A percentile compares a stretch with the other conserved stretches of the same genome.
phyloP scores from a whole-genome alignment of 1,140 invertebrate genomes.

The Drosophila pectinifera region DNA sequence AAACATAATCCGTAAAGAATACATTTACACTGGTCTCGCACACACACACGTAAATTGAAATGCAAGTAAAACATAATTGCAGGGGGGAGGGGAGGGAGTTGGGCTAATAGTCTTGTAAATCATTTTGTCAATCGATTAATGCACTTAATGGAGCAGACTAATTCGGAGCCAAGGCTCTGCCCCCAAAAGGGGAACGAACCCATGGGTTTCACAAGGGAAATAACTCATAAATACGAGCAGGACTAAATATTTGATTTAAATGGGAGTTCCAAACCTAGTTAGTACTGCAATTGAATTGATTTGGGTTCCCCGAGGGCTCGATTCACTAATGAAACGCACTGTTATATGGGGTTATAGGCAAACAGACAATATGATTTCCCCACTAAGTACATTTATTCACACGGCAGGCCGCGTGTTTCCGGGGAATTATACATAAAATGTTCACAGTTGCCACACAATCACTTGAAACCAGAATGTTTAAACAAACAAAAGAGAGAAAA shows the following conservation, averaged over 20 bases:
- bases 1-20: conserved; percentile 64
- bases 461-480: conserved; percentile 17
- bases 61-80: conserved; percentile 51
- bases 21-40: conserved; percentile 35
- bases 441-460: conserved; percentile 18
- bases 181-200: not conserved
- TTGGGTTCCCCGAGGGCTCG: conserved; percentile 2
- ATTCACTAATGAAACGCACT: not conserved
- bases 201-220: not conserved
- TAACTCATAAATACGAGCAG: conserved; percentile 4
- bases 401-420: conserved; percentile 39
- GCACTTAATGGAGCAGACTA: conserved; percentile 48
- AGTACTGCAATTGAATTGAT: not conserved
- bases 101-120: conserved; percentile 42
- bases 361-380: conserved; percentile 29
- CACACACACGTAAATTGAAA: conserved; percentile 40
- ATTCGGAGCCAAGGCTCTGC: conserved; percentile 10
- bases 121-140: conserved; percentile 53
- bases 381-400: conserved; percentile 50
- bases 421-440: conserved; percentile 40
- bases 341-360: conserved; percentile 11
- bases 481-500: not conserved
- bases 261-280: not conserved
- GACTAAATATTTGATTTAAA: conserved; percentile 12
- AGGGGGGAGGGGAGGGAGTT: not conserved